A percentile compares a stretch with the other conserved stretches of the same genome.
Conservation (phyloP, 1,140 invertebrate species). For the Heterodera carotae region DNA sequence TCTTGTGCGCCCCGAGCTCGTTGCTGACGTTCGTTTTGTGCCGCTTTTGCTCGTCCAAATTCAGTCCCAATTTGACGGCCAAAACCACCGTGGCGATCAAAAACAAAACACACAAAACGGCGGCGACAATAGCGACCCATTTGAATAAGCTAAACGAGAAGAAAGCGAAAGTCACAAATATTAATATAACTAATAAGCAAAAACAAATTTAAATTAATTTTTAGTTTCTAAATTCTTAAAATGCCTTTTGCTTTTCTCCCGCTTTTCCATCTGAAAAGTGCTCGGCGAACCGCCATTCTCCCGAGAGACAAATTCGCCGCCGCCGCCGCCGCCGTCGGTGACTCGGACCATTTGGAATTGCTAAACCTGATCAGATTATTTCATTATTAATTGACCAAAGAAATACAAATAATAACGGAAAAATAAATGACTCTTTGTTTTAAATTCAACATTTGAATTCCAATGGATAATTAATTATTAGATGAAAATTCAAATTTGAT, state of each 20-base stretch:
- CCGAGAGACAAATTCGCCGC: constrained; percentile 42
- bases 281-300: constrained; percentile 59
- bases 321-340: constrained; percentile 48
- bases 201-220: constrained; percentile 3
- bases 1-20: neutral
- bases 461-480: too few relatives aligned
- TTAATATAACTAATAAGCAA: too few relatives aligned
- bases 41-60: constrained; percentile 31
- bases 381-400: neutral
- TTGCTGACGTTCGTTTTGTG: neutral
- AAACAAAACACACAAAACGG: constrained; percentile 57
- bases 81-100: constrained; percentile 55
- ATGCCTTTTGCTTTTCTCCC: constrained; percentile 40
- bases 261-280: constrained; percentile 61
- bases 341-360: constrained; percentile 19
- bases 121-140: constrained; percentile 54
- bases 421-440: too few relatives aligned
- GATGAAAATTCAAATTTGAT: too few relatives aligned
- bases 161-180: neutral
- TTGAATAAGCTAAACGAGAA: constrained; percentile 52
- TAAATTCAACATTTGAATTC: too few relatives aligned
- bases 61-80: constrained; percentile 54
- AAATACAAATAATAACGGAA: too few relatives aligned
- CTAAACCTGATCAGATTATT: neutral
- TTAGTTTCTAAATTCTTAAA: constrained; percentile 16